phyloP scores from a whole-genome alignment of 2,113 vertebrate species.

The Scalopus aquaticus region DNA sequence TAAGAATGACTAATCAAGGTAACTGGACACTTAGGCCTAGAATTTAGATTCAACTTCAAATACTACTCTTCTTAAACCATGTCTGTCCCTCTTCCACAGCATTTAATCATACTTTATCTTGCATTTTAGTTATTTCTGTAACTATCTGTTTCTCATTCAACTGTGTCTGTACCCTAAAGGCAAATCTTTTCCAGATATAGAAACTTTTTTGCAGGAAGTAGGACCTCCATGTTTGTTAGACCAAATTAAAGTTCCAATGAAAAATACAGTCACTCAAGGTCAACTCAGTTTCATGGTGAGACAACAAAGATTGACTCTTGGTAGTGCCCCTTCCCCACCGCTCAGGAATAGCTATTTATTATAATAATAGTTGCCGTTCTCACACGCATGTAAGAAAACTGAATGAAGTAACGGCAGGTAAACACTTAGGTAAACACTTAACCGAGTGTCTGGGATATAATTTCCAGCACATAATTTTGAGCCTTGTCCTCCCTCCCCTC shows the following conservation, averaged over 20 bases:
- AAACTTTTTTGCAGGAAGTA: not conserved
- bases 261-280: not conserved
- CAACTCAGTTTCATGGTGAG: not conserved
- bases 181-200: conserved; percentile 11
- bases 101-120: conserved; percentile 28
- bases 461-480: not conserved
- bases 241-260: conserved; percentile 43
- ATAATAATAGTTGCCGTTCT: not conserved
- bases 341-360: not conserved
- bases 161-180: not conserved
- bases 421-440: not conserved
- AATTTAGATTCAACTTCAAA: conserved; percentile 30
- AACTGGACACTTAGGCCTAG: not conserved
- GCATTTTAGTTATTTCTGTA: conserved; percentile 23
- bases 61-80: not conserved
- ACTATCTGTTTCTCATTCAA: conserved; percentile 45
- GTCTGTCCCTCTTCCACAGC: not conserved
- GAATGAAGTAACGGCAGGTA: not conserved
- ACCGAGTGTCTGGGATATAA: not conserved
- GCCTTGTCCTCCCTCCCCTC: not conserved
- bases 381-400: not conserved
- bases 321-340: not conserved
- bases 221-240: not conserved
- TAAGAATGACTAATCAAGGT: conserved; percentile 14
- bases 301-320: not conserved